A percentile compares a stretch with the other conserved stretches of the same genome.
Evolutionary conservation across 2,888 invertebrate species (phyloP).

Genomic region (Dimorphilus gyrociliatus): DNA sequence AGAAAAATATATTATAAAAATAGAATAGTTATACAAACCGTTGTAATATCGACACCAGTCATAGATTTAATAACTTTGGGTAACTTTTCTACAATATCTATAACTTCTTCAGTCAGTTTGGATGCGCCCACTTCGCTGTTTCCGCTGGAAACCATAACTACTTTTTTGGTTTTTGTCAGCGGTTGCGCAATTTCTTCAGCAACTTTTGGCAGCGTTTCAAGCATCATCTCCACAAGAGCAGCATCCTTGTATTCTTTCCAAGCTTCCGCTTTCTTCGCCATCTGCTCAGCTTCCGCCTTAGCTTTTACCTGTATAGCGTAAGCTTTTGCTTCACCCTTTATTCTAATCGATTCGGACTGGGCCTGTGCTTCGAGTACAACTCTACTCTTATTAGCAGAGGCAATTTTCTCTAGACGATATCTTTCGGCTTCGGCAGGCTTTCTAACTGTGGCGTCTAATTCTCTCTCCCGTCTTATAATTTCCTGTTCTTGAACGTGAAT

Average conservation of each 20-base stretch:
- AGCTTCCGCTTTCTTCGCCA: constrained; percentile 90
- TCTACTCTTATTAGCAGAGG: constrained; percentile 60
- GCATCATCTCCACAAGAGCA: constrained; percentile 61
- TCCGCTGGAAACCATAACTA: constrained; percentile 89
- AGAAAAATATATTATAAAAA: no score
- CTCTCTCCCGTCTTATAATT: constrained; percentile 72
- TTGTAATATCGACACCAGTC: constrained; percentile 74
- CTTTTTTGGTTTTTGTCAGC: constrained; percentile 76
- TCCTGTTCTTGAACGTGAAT: constrained; percentile 88
- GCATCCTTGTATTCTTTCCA: constrained; percentile 78
- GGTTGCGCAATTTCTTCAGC: constrained; percentile 93
- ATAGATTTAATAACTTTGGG: constrained; percentile 75
- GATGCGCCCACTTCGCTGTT: constrained; percentile 72
- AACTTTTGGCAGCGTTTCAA: constrained; percentile 86
- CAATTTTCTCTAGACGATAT: constrained; percentile 69
- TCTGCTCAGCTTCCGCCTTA: constrained; percentile 86
- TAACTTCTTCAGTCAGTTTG: constrained; percentile 80
- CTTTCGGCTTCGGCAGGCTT: constrained; percentile 94
- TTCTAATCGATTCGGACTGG: constrained; percentile 61
- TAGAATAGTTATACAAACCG: constrained; percentile 21
- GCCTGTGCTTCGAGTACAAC: constrained; percentile 88
- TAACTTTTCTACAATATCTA: constrained; percentile 77
- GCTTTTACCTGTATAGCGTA: constrained; percentile 85
- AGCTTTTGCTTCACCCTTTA: constrained; percentile 57
- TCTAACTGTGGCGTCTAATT: constrained; percentile 76